Percentiles rank a stretch among this genome's conserved stretches.
Evolutionary conservation across 92 coral and sea anemone genomes (phyloP).

Genomic region (Galaxea fascicularis): DNA sequence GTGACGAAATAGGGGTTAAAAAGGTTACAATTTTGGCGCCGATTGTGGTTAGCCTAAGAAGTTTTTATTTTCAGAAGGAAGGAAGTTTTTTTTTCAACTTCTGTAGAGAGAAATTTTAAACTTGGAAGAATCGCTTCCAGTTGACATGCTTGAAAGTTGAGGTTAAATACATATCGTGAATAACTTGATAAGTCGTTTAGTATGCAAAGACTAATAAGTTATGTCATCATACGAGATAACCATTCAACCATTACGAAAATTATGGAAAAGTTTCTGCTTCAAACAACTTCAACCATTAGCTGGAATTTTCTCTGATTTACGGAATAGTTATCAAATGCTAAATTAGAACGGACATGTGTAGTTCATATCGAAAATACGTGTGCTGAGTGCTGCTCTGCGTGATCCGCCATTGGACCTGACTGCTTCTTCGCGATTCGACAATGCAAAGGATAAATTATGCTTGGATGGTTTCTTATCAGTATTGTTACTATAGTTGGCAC

Average conservation of each 20-base stretch:
- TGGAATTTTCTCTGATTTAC: background rate
- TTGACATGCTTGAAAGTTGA: background rate
- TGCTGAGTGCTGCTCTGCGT: too few species aligned
- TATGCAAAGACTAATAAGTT: constrained; percentile 3
- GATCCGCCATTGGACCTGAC: background rate
- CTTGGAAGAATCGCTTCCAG: too few species aligned
- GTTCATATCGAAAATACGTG: too few species aligned
- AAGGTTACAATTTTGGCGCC: too few species aligned
- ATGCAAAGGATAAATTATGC: constrained; percentile 17
- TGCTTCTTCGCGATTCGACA: background rate
- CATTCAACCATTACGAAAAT: background rate
- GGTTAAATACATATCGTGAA: too few species aligned
- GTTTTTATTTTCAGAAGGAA: too few species aligned
- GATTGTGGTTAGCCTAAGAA: too few species aligned
- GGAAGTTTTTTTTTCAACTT: too few species aligned
- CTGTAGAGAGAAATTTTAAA: too few species aligned
- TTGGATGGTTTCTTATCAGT: constrained; percentile 12
- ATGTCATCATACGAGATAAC: background rate
- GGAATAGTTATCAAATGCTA: background rate
- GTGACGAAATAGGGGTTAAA: too few species aligned
- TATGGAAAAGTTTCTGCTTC: background rate
- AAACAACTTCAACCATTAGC: background rate
- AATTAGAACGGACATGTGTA: background rate
- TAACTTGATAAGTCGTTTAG: background rate
- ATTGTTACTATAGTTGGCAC: constrained; percentile 17